Base-by-base conservation (phyloP, 2,797 vertebrate genomes). In the Artibeus jamaicensis region DNA sequence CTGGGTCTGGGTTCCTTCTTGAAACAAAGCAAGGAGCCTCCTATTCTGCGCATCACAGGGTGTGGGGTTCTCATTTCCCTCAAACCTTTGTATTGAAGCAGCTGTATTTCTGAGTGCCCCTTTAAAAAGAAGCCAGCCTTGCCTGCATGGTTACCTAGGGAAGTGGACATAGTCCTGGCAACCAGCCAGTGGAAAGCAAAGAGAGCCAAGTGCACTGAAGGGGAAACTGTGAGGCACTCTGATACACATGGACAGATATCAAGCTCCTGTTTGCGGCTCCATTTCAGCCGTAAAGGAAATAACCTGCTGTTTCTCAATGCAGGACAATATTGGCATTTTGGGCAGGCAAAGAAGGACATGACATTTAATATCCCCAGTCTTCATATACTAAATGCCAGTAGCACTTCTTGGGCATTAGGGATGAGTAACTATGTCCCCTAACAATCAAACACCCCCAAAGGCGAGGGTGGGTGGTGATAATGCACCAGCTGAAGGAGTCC, bases 321-420 rank as follows among this genome's bases (percentile, higher is more conserved):
- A 19, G 34, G 29, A 6, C 24, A 22, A 12, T 3, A 19, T 0
- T 11, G 92, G 22, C 21, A 48, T 39, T 57, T 19, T 1, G 74
- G 82, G 53, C 19, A 81, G 34, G 29, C 9, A 24, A 94, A 55
- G 46, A 84, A 76, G 34, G 26, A 14, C 1, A 0, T 59, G 26
- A 14, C 1, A 0, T 59, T 68, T 22, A 6, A 0, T 37, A 62
- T 1, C 22, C 6, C 26, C n/a, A 14, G 9, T 3, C 78, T 68
- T 57, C 57, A 37, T 0, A 3, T 14, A 46, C 21, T 44, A 34
- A 81, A 53, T 4, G 16, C 39, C 34, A 29, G 77, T 4, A 29
- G 83, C 44, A 79, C 42, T 16, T 12, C n/a, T 68, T 59, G n/a
- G 57, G 81, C 53, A 50, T 48, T 11, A 29, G 9, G 57, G 79